Evolutionary conservation across 2,888 invertebrate species (phyloP), one percentile per base, ranked within the genome.

Genomic region (Sipha maydis): DNA sequence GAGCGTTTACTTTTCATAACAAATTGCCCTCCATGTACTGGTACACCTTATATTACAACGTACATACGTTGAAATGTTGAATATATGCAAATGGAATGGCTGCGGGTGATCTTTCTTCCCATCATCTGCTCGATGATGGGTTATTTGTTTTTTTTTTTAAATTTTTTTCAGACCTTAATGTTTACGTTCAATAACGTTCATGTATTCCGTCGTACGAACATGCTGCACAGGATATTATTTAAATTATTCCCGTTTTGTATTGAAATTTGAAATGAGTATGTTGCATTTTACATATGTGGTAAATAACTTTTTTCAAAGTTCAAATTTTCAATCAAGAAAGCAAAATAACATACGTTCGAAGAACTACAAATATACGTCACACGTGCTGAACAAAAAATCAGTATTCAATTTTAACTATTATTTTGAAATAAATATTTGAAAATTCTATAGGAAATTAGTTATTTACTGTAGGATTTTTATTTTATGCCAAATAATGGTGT

Each of bases 1-100:
- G 41, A 82, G 75, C 79, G 88, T 88, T 88, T 88, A 88, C 88
- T 88, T 88, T 88, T 88, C 80, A 88, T 88, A 88, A 88, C 88
- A 88, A 88, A 88, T 88, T 88, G 82, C 88, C 80, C 88, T 88
- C 61, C 61, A 82, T 88, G 9, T 77, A 82, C 61, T 80, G 56
- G 73, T 73, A 56, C 67, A 82, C 88, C 76, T 76, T 82, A 75
- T 80, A 88, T 88, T 82, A 88, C 82, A 88, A 82, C 48, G 61
- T 41, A 82, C 61, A 88, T 85, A 69, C 31, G 48, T 85, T 48
- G 48, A 31, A 19, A 38, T 75, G 75, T 54, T 69, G 76, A 85
- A 79, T 56, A 67, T 88, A 88, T 88, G 88, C 88, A 88, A 88
- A 88, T 88, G 88, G 67, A 80, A 73, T 82, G 67, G 88, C 88